Evolutionary conservation across 2,113 vertebrate genomes (phyloP).

Genomic region (Mus spicilegus): DNA sequence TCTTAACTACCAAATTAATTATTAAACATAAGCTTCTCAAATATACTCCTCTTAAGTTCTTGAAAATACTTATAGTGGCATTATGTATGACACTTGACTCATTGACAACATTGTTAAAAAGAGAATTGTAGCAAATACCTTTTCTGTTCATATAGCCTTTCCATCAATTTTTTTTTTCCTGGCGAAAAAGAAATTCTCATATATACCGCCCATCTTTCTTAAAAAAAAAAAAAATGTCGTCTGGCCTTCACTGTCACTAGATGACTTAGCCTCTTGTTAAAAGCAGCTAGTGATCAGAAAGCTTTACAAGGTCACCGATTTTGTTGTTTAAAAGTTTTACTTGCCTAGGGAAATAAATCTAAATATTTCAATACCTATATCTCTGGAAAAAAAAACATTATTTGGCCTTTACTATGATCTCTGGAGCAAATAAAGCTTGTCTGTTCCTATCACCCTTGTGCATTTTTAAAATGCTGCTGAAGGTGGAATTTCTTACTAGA

Average conservation of each 20-base stretch:
- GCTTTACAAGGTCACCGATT: background rate
- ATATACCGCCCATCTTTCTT: background rate
- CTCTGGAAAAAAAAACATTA: background rate
- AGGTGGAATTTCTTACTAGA: constrained; percentile 11
- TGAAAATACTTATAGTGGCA: background rate
- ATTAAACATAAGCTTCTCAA: background rate
- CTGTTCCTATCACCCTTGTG: background rate
- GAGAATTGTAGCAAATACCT: background rate
- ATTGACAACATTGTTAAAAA: background rate
- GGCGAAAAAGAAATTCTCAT: background rate
- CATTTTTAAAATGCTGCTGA: constrained; percentile 50
- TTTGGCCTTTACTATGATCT: constrained; percentile 10
- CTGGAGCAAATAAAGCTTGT: constrained; percentile 28
- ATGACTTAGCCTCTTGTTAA: background rate
- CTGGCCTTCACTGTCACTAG: background rate
- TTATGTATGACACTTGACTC: background rate
- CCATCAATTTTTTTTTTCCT: background rate
- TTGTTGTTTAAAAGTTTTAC: constrained; percentile 6
- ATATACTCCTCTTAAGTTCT: background rate
- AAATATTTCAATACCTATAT: constrained; percentile 40
- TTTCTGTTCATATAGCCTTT: background rate
- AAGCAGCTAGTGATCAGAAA: background rate
- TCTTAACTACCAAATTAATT: background rate
- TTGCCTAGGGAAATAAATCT: background rate
- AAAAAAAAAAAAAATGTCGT: background rate